A percentile compares a stretch with the other conserved stretches of the same genome.
These are phyloP conservation scores for Anthopleura xanthogrammica DNA, from an alignment of 92 coral and sea anemone genomes.

Conservation along the genomic window DNA sequence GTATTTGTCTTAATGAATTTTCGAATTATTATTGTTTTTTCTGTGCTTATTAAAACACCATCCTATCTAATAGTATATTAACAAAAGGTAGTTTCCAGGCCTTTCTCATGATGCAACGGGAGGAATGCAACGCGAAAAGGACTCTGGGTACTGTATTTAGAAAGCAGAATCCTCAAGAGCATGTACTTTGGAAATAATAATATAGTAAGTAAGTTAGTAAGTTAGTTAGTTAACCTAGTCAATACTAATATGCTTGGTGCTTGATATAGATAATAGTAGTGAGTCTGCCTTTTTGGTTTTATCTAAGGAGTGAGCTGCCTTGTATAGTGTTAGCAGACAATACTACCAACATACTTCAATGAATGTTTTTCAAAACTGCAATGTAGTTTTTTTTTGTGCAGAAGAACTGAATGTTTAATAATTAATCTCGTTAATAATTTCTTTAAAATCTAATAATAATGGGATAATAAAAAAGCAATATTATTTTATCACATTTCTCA, in stretches of 20 bases:
- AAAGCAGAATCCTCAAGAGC: background rate
- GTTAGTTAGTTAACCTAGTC: background rate
- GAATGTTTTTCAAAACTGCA: background rate
- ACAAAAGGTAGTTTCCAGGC: background rate
- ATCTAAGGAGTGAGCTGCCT: background rate
- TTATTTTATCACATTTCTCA: background rate
- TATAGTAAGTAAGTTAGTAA: background rate
- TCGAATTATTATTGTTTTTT: background rate
- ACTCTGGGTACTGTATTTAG: background rate
- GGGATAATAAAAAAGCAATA: constrained; percentile 3
- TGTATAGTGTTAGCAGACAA: background rate
- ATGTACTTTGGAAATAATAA: background rate
- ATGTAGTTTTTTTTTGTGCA: background rate
- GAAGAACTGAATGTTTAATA: background rate
- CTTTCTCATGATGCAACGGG: background rate
- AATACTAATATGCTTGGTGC: background rate
- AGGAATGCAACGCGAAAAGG: background rate
- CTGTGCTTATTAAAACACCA: constrained; percentile 1
- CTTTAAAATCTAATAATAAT: background rate
- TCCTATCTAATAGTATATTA: constrained; percentile 3
- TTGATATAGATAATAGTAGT: background rate
- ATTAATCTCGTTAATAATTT: background rate
- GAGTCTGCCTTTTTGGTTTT: background rate
- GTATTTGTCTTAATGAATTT: background rate
- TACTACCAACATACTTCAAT: background rate